phyloP scores from a whole-genome alignment of 2,797 vertebrate genomes.

The Trachurus trachurus region DNA sequence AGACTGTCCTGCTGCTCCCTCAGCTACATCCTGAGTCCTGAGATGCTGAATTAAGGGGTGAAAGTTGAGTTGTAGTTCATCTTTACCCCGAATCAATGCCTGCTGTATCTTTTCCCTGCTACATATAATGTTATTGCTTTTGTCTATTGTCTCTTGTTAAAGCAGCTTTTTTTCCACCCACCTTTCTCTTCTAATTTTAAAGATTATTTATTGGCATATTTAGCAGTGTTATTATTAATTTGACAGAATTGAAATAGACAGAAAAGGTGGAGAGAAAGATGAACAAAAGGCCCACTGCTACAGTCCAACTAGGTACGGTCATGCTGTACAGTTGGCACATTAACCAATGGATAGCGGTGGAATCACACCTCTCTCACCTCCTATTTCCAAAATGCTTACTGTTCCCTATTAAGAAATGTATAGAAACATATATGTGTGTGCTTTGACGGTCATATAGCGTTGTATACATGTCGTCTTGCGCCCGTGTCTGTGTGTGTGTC shows the following conservation, averaged over 20 bases:
- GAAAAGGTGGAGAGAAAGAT: not conserved
- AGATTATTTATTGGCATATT: not conserved
- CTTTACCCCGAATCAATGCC: no score
- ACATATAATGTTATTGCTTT: no score
- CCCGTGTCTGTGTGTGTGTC: constrained; percentile 45
- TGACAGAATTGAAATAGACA: not conserved
- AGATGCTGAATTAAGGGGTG: not conserved
- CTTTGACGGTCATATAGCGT: not conserved
- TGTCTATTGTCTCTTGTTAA: not conserved
- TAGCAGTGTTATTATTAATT: not conserved
- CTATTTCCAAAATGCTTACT: no score
- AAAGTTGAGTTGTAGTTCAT: not conserved
- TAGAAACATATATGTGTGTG: not conserved
- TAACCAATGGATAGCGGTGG: not conserved
- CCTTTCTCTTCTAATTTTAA: not conserved
- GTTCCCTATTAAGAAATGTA: not conserved
- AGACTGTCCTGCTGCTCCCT: not conserved
- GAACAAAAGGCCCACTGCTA: not conserved
- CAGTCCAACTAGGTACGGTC: not conserved
- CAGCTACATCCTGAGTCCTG: not conserved
- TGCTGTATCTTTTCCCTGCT: no score
- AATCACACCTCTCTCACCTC: not conserved
- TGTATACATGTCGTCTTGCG: constrained; percentile 5
- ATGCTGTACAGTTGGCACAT: not conserved
- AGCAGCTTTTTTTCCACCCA: not conserved